Evolutionary conservation across 2,888 invertebrate species (phyloP).

Genomic region (Lasius platythorax): DNA sequence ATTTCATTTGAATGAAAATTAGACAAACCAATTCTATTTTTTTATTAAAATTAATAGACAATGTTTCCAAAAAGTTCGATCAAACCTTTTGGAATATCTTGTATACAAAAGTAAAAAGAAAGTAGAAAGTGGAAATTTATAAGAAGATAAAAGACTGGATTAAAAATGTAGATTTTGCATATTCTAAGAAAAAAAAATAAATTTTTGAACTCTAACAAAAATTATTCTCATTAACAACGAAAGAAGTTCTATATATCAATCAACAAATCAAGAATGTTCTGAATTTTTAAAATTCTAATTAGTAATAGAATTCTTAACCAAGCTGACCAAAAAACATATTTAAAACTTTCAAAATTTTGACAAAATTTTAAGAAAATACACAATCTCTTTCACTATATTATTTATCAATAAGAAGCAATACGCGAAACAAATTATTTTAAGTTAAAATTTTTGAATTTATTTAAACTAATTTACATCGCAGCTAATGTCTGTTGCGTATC

Average conservation of each 20-base stretch:
- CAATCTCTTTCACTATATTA: slow-evolving; percentile 1
- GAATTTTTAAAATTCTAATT: not conserved
- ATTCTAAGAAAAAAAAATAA: slow-evolving; percentile 13
- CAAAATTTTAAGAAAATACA: not conserved
- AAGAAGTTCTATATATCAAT: not conserved
- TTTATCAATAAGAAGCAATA: not conserved
- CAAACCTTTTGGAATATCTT: not conserved
- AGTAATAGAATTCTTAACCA: slow-evolving; percentile 4
- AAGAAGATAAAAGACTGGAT: slow-evolving; percentile 43
- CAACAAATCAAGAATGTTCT: not conserved
- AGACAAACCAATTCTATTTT: not conserved
- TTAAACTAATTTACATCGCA: not conserved
- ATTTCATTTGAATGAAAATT: not conserved
- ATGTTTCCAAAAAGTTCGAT: slow-evolving; percentile 16
- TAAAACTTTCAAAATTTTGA: not conserved
- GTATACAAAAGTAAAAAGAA: not conserved
- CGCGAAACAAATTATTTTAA: slow-evolving; percentile 2
- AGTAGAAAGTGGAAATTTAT: not conserved
- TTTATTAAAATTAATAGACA: not conserved
- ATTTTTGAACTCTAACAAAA: not conserved
- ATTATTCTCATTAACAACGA: slow-evolving; percentile 25
- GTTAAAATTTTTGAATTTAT: not conserved
- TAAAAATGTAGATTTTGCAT: slow-evolving; percentile 35
- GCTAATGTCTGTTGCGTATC: not conserved
- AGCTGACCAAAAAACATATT: not conserved